These are phyloP conservation scores for Cryptoleucopteryx plumbea DNA, from an alignment of 2,113 vertebrate genomes.

Conservation along the genomic window DNA sequence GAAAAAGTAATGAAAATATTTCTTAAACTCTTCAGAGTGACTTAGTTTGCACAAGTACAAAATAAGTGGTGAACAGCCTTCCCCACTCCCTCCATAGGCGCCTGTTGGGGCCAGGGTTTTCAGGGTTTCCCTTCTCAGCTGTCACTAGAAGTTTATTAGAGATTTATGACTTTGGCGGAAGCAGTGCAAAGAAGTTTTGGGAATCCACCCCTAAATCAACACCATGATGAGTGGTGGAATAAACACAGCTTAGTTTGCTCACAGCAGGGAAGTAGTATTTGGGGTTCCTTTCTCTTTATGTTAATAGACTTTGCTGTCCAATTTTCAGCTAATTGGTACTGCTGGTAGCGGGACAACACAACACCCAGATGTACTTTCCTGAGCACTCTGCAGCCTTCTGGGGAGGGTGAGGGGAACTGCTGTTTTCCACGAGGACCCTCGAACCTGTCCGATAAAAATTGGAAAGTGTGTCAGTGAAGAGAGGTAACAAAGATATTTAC, in stretches of 20 bases:
- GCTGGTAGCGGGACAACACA: background rate
- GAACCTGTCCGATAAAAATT: background rate
- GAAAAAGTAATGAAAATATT: background rate
- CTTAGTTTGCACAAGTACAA: background rate
- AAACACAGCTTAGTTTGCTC: background rate
- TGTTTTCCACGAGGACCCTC: background rate
- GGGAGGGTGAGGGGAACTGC: background rate
- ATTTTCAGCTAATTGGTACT: background rate
- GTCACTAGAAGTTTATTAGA: background rate
- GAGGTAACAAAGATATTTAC: background rate
- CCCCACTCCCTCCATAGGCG: fast-evolving
- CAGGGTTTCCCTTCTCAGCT: background rate
- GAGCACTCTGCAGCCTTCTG: background rate
- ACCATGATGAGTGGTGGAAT: background rate
- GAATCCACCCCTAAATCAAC: background rate
- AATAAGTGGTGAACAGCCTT: background rate
- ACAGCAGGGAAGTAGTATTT: background rate
- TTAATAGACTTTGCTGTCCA: background rate
- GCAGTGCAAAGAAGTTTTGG: background rate
- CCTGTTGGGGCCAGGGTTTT: background rate
- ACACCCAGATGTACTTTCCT: background rate
- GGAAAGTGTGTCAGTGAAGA: background rate
- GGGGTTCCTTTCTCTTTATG: background rate
- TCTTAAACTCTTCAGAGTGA: background rate
- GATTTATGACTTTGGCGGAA: background rate